Conservation (phyloP, 1,140 invertebrate genomes). For the Ganaspis sp. region DNA sequence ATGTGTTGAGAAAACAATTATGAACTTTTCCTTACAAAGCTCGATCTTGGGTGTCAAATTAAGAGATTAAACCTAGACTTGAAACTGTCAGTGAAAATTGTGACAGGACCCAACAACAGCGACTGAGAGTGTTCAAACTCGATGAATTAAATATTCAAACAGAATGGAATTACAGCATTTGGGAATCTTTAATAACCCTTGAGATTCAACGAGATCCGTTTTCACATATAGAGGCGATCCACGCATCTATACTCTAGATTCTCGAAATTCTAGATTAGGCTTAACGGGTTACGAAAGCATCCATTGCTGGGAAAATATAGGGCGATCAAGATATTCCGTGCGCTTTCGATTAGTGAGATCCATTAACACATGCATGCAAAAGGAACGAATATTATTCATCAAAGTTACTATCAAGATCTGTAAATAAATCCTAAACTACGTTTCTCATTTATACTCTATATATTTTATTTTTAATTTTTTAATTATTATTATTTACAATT, state of each 20-base stretch:
- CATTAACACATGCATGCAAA: neutral
- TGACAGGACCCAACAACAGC: slow-evolving; percentile 33
- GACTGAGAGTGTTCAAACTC: neutral
- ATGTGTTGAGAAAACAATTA: neutral
- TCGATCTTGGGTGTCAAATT: slow-evolving; percentile 49
- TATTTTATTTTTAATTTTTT: too few species aligned
- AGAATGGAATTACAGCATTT: neutral
- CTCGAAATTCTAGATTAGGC: neutral
- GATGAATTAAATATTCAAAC: slow-evolving; percentile 10
- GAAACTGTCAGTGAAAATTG: slow-evolving; percentile 45
- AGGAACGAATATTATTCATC: neutral
- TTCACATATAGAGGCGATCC: neutral
- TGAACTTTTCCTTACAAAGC: neutral
- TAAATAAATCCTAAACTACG: neutral
- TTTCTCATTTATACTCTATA: neutral
- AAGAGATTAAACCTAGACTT: slow-evolving; percentile 43
- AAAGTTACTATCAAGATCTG: neutral
- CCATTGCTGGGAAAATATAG: neutral
- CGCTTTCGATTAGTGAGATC: neutral
- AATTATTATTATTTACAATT: too few species aligned
- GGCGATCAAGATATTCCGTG: neutral
- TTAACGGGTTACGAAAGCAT: neutral
- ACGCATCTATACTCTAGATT: neutral
- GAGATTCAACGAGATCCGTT: neutral
- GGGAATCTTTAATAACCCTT: slow-evolving; percentile 13